Percentiles rank a stretch among this genome's conserved stretches.
Conservation (phyloP, 1,140 invertebrate species). For the Wasmannia auropunctata region DNA sequence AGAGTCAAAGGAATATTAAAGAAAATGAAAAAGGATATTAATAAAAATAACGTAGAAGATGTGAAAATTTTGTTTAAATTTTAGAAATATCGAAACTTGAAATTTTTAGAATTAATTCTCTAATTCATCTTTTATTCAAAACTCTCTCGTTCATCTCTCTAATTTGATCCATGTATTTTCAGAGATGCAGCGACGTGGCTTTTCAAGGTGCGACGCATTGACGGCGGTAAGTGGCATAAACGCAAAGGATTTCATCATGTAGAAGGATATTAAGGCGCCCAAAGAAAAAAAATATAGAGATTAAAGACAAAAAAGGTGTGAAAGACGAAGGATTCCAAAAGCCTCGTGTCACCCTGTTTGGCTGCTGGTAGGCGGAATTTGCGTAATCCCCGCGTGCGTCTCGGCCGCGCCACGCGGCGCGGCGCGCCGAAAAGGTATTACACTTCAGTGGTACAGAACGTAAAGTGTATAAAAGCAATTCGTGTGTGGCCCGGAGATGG, state of each 20-base stretch:
- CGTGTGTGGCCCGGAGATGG: constrained; percentile 86
- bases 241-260: not conserved
- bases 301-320: not conserved
- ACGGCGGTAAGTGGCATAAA: constrained; percentile 1
- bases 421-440: constrained; percentile 65
- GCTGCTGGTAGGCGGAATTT: constrained; percentile 7
- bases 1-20: not conserved
- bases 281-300: not conserved
- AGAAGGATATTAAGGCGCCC: not conserved
- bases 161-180: not conserved
- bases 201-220: not conserved
- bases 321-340: not conserved
- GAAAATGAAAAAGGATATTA: not conserved
- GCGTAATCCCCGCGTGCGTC: constrained; percentile 24
- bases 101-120: not conserved
- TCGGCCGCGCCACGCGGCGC: not conserved
- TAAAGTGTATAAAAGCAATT: constrained; percentile 85
- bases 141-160: not conserved
- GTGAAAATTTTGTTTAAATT: not conserved
- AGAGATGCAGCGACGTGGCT: not conserved
- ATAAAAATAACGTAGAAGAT: not conserved
- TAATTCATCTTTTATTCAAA: not conserved
- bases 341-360: not conserved
- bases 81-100: not conserved
- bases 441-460: constrained; percentile 78